Percentiles rank a stretch among this genome's conserved stretches.
These are phyloP conservation scores for Pristionchus pacificus DNA, from an alignment of 1,140 invertebrate species.

Conservation along the genomic window DNA sequence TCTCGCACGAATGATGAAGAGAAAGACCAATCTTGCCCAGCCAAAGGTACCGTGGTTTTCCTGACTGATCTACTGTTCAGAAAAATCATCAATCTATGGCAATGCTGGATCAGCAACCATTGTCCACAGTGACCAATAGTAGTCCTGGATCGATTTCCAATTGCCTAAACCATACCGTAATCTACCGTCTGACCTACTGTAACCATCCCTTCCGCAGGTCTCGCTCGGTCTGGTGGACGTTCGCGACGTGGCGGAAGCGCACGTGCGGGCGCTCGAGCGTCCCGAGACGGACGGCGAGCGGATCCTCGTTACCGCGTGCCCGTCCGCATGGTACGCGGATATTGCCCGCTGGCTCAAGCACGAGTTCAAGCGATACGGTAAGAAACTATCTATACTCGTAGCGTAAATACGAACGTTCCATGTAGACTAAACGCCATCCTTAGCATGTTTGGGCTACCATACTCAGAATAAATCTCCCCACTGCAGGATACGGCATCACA, in stretches of 20 bases:
- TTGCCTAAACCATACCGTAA: conserved; percentile 5
- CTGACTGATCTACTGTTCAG: too few species aligned
- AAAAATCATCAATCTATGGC: too few species aligned
- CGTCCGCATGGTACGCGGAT: not conserved
- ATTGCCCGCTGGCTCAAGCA: not conserved
- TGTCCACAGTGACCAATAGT: too few species aligned
- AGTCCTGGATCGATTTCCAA: too few species aligned
- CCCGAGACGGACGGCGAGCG: conserved; percentile 58
- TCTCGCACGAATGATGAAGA: conserved; percentile 38
- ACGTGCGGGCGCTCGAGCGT: conserved; percentile 62
- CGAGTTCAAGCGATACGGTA: not conserved
- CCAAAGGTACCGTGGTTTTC: not conserved
- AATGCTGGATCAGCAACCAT: too few species aligned
- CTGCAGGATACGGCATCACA: not conserved
- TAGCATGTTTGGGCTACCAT: too few species aligned
- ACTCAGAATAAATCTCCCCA: too few species aligned
- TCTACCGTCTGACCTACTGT: not conserved
- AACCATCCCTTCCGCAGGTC: not conserved
- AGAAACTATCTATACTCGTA: too few species aligned
- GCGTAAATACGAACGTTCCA: too few species aligned
- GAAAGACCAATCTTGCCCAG: not conserved
- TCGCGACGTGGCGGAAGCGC: conserved; percentile 64
- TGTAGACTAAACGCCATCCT: too few species aligned
- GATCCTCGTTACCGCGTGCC: not conserved
- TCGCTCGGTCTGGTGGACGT: conserved; percentile 62